Evolutionary conservation across 2,797 vertebrate genomes (phyloP).

Genomic region (Apogon hyalosoma): DNA sequence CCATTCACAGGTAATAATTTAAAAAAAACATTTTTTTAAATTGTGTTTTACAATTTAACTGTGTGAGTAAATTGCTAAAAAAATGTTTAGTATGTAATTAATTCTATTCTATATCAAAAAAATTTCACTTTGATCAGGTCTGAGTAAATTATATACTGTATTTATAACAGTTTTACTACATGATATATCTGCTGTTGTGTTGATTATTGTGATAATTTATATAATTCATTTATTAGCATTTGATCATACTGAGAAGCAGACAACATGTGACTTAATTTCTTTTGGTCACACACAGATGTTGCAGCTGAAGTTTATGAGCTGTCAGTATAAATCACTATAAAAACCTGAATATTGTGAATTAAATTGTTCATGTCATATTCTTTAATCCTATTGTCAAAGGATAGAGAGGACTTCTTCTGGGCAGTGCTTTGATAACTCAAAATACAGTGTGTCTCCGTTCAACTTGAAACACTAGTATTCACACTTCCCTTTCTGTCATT

Average conservation of each 20-base stretch:
- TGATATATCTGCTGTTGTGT: no score
- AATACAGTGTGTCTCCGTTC: slow-evolving; percentile 19
- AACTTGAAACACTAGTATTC: not conserved
- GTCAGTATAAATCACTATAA: slow-evolving; percentile 2
- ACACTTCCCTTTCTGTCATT: slow-evolving; percentile 16
- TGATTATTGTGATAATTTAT: no score
- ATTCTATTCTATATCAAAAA: no score
- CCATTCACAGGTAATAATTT: slow-evolving; percentile 71
- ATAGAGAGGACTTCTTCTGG: slow-evolving; percentile 22
- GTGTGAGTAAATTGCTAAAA: not conserved
- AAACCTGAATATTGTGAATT: slow-evolving; percentile 14
- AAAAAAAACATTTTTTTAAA: not conserved
- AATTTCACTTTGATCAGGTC: no score
- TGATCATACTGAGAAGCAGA: not conserved
- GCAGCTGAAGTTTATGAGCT: not conserved
- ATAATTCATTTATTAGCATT: not conserved
- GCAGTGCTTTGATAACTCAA: slow-evolving; percentile 4
- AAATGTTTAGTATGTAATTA: not conserved
- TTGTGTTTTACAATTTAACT: not conserved
- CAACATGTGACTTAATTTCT: not conserved
- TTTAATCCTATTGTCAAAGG: slow-evolving; percentile 40
- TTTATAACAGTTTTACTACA: no score
- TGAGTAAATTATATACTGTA: no score
- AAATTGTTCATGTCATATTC: slow-evolving; percentile 8
- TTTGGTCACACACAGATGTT: slow-evolving; percentile 13